Evolutionary conservation across 2,888 invertebrate species (phyloP).

Genomic region (Pterostichus madidus): DNA sequence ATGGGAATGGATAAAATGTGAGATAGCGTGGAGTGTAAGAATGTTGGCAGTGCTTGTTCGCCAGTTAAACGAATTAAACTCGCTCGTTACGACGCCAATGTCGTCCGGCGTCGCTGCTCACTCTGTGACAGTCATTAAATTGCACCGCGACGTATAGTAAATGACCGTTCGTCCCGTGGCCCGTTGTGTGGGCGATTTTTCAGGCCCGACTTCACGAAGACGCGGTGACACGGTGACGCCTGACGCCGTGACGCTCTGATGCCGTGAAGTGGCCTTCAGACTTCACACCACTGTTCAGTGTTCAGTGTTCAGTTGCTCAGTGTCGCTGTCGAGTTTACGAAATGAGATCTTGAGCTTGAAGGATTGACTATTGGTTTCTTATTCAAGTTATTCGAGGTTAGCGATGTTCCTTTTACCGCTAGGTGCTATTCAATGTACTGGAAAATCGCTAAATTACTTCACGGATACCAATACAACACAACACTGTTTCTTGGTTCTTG

Average conservation of each 20-base stretch:
- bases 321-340: slow-evolving; percentile 9
- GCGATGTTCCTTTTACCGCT: not conserved
- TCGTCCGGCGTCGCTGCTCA: no score
- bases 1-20: no score
- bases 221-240: slow-evolving; percentile 8
- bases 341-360: slow-evolving; percentile 15
- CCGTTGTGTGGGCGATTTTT: slow-evolving; percentile 23
- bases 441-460: not conserved
- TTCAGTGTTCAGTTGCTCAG: slow-evolving; percentile 10
- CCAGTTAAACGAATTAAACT: no score
- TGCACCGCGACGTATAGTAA: slow-evolving; percentile 29
- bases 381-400: not conserved
- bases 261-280: not conserved
- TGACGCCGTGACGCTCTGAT: not conserved
- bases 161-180: slow-evolving; percentile 24
- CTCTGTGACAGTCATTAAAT: no score
- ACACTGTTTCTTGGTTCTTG: no score
- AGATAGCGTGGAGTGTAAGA: not conserved
- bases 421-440: not conserved
- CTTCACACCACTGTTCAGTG: not conserved
- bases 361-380: slow-evolving; percentile 15
- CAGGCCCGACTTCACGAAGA: slow-evolving; percentile 13
- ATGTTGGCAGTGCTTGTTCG: not conserved
- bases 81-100: no score
- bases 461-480: no score